Percentiles rank a stretch among this genome's conserved stretches.
These are phyloP conservation scores for Bergia sp. DNA, from an alignment of 92 coral and sea anemone genomes.

Conservation along the genomic window DNA sequence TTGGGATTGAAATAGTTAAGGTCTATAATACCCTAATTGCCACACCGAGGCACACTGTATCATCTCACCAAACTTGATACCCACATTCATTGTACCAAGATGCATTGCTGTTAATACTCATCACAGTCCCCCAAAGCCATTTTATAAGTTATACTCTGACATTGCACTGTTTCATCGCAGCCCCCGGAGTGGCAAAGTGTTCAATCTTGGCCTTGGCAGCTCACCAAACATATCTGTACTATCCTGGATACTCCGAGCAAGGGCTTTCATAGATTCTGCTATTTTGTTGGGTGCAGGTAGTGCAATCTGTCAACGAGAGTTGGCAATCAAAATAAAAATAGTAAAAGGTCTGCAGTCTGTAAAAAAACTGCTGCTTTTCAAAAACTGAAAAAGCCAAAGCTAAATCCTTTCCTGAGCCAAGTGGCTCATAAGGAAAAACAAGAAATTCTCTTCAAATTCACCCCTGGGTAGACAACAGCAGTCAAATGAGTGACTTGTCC, in stretches of 20 bases:
- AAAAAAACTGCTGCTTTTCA: too few relatives aligned
- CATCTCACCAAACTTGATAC: not conserved
- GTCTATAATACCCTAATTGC: not conserved
- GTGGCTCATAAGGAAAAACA: too few relatives aligned
- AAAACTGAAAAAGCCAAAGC: too few relatives aligned
- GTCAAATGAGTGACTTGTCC: too few relatives aligned
- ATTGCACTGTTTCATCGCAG: not conserved
- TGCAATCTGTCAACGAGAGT: conserved; percentile 52
- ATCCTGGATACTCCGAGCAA: conserved; percentile 93
- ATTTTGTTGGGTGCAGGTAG: conserved; percentile 89
- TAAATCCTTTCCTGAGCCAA: too few relatives aligned
- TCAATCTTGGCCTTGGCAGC: conserved; percentile 87
- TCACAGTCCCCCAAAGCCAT: not conserved
- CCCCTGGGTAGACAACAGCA: too few relatives aligned
- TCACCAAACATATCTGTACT: conserved; percentile 92
- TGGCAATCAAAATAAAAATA: not conserved
- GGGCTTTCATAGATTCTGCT: conserved; percentile 92
- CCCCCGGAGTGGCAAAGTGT: conserved; percentile 49
- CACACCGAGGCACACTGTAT: not conserved
- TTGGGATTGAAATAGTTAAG: not conserved
- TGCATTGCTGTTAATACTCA: not conserved
- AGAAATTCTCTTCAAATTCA: too few relatives aligned
- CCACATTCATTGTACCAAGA: not conserved
- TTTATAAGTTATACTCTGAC: too few relatives aligned
- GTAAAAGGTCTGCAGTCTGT: not conserved